Conservation (phyloP, 2,888 invertebrate species). For the Diarsia mendica region DNA sequence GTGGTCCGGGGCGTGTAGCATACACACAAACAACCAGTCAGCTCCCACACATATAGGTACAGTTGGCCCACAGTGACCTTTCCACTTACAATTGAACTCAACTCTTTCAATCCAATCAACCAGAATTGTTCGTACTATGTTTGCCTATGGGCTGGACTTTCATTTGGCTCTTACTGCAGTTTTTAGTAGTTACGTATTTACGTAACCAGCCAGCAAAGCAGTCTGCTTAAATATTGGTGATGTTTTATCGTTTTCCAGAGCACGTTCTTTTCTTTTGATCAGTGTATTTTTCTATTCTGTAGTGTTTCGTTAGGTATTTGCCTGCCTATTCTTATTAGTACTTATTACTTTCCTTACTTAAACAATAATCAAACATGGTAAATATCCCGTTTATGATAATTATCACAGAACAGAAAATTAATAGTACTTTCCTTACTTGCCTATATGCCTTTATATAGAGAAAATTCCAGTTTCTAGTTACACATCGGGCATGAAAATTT, state of each 20-base stretch:
- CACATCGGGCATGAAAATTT: neutral
- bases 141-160: neutral
- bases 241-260: neutral
- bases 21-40: no score
- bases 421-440: neutral
- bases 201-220: neutral
- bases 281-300: neutral
- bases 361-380: no score
- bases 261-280: neutral
- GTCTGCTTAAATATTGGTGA: neutral
- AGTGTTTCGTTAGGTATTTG: neutral
- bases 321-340: neutral
- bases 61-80: slow-evolving; percentile 52
- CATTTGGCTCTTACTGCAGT: neutral
- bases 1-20: neutral
- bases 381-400: no score
- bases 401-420: no score
- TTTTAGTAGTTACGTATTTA: slow-evolving; percentile 4
- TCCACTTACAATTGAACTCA: slow-evolving; percentile 41
- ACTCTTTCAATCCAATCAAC: slow-evolving; percentile 47
- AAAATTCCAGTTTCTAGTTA: slow-evolving; percentile 4
- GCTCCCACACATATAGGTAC: neutral
- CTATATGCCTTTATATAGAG: neutral
- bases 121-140: slow-evolving; percentile 7
- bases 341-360: neutral